Conservation (phyloP, 2,888 invertebrate species). For the Polyploca ridens region DNA sequence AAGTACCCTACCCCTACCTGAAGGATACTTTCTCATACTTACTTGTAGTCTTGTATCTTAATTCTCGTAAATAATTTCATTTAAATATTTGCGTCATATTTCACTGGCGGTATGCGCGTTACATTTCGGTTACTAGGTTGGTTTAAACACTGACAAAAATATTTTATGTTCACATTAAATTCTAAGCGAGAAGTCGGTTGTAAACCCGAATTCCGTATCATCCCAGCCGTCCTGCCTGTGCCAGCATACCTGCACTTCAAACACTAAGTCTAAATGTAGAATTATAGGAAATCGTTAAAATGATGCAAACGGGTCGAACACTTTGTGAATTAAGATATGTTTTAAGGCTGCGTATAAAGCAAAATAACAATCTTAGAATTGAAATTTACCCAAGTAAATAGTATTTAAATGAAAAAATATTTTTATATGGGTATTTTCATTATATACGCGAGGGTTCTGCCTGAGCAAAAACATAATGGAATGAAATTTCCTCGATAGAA, state of each 20-base stretch:
- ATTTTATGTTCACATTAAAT: slow-evolving; percentile 20
- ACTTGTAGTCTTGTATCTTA: too few species aligned
- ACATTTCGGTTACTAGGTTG: slow-evolving; percentile 12
- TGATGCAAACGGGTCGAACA: slow-evolving; percentile 15
- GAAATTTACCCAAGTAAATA: too few species aligned
- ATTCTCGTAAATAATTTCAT: too few species aligned
- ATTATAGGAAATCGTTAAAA: slow-evolving; percentile 22
- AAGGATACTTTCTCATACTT: too few species aligned
- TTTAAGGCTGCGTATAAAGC: too few species aligned
- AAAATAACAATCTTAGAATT: too few species aligned
- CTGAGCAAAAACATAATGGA: too few species aligned
- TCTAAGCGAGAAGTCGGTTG: slow-evolving; percentile 19
- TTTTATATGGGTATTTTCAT: too few species aligned
- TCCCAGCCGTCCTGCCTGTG: neutral
- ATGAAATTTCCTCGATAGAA: too few species aligned
- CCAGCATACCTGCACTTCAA: slow-evolving; percentile 13
- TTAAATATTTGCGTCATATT: neutral
- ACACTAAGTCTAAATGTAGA: slow-evolving; percentile 12
- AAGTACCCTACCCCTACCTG: too few species aligned
- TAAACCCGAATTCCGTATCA: slow-evolving; percentile 20
- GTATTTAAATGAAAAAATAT: too few species aligned
- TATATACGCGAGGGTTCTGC: too few species aligned
- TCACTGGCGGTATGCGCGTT: neutral
- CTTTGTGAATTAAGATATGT: neutral
- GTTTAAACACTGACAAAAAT: slow-evolving; percentile 16